Evolutionary conservation across 2,797 vertebrate species (phyloP).

Genomic region (Pelobates cultripes): DNA sequence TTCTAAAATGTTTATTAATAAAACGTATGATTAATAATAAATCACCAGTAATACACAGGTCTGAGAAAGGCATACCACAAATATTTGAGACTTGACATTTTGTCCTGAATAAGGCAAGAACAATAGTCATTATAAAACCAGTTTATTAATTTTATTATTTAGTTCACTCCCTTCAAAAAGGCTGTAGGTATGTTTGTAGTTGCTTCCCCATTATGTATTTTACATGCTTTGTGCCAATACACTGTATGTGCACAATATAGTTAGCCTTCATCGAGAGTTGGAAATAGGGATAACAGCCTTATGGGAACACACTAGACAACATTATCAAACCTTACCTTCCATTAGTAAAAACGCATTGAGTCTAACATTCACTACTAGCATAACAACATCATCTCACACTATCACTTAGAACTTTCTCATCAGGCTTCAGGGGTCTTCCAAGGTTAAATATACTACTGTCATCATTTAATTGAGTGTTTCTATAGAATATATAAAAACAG

Average conservation of each 20-base stretch:
- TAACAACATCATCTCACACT: constrained; percentile 26
- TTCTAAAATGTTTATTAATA: too few species aligned
- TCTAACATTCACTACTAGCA: constrained; percentile 51
- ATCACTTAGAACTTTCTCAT: constrained; percentile 47
- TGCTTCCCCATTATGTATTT: too few species aligned
- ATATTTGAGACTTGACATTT: too few species aligned
- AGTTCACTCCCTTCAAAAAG: too few species aligned
- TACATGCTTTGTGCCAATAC: too few species aligned
- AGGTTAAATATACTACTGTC: constrained; percentile 47
- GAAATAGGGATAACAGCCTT: constrained; percentile 58
- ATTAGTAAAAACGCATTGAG: constrained; percentile 54
- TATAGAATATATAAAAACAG: constrained; percentile 24
- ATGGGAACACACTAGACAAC: constrained; percentile 21
- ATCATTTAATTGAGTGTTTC: constrained; percentile 10
- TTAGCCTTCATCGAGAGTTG: constrained; percentile 60
- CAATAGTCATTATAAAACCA: too few species aligned
- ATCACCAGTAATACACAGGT: too few species aligned
- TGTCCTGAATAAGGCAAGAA: too few species aligned
- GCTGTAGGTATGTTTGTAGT: too few species aligned
- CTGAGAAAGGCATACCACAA: too few species aligned
- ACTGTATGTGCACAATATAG: constrained; percentile 27
- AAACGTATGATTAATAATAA: too few species aligned
- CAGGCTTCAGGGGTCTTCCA: constrained; percentile 14
- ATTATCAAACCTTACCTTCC: constrained; percentile 53
- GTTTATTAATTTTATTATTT: too few species aligned